Percentiles rank a stretch among this genome's conserved stretches.
Evolutionary conservation across 2,888 invertebrate species (phyloP).

Genomic region (Empis livida): DNA sequence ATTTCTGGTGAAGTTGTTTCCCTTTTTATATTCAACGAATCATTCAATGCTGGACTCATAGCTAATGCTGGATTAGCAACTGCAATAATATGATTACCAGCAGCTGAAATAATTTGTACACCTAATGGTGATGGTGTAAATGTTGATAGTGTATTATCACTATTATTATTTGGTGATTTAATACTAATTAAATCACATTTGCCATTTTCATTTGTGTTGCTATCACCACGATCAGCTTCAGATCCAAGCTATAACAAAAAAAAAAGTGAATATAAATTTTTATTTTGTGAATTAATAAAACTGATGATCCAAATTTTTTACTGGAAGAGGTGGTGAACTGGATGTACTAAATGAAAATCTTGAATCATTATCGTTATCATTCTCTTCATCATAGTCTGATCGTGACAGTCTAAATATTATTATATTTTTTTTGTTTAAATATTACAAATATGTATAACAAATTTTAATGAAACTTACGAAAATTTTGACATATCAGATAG

Average conservation of each 20-base stretch:
- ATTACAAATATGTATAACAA: neutral
- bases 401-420: slow-evolving; percentile 20
- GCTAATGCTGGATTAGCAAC: slow-evolving; percentile 77
- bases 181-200: slow-evolving; percentile 2
- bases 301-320: slow-evolving; percentile 25
- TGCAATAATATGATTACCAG: slow-evolving; percentile 78
- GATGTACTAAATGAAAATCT: slow-evolving; percentile 67
- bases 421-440: neutral
- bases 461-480: slow-evolving; percentile 23
- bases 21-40: slow-evolving; percentile 28
- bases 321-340: slow-evolving; percentile 56
- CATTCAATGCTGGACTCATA: slow-evolving; percentile 40
- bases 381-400: slow-evolving; percentile 33
- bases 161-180: slow-evolving; percentile 13
- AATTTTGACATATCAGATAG: slow-evolving; percentile 32
- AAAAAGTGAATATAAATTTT: neutral
- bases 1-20: slow-evolving; percentile 30
- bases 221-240: slow-evolving; percentile 6
- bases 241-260: slow-evolving; percentile 7
- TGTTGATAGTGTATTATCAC: slow-evolving; percentile 6
- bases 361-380: slow-evolving; percentile 42
- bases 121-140: slow-evolving; percentile 23
- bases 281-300: neutral
- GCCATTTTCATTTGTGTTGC: slow-evolving; percentile 1
- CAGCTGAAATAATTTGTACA: slow-evolving; percentile 68